phyloP scores from a whole-genome alignment of 2,113 vertebrate genomes.

The Seriola quinqueradiata region DNA sequence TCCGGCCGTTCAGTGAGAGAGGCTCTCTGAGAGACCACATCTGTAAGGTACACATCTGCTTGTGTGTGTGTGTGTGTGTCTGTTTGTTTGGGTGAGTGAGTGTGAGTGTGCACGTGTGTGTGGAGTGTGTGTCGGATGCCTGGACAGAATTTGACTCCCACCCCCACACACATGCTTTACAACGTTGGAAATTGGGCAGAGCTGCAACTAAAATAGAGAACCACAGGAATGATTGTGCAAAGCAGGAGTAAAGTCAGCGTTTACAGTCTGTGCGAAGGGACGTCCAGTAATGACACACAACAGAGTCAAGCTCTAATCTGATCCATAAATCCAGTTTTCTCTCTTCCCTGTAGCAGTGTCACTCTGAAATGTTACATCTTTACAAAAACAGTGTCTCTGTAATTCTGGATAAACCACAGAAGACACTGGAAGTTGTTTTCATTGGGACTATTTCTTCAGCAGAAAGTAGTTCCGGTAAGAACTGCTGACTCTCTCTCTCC shows the following conservation, averaged over 20 bases:
- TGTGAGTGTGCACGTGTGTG: neutral
- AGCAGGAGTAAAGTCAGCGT: neutral
- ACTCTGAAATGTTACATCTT: neutral
- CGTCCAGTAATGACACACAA: too few relatives aligned
- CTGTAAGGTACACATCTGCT: conserved; percentile 89
- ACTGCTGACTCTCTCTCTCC: neutral
- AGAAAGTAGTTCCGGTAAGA: neutral
- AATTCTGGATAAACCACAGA: too few relatives aligned
- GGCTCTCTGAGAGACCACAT: conserved; percentile 96
- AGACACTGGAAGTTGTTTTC: neutral
- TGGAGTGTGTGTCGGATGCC: too few relatives aligned
- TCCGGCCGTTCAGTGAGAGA: conserved; percentile 93
- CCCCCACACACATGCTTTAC: too few relatives aligned
- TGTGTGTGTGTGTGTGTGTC: conserved; percentile 2
- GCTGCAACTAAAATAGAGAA: neutral
- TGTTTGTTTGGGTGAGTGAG: neutral
- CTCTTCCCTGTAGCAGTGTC: neutral
- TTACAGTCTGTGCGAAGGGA: neutral
- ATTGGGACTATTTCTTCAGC: neutral
- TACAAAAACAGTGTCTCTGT: too few relatives aligned
- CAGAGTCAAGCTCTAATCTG: neutral
- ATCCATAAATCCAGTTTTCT: neutral
- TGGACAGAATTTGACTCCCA: too few relatives aligned
- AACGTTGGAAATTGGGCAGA: too few relatives aligned
- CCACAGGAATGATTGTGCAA: neutral